A percentile compares a stretch with the other conserved stretches of the same genome.
These are phyloP conservation scores for Numida meleagris DNA, from an alignment of 2,113 vertebrate species.

Conservation along the genomic window DNA sequence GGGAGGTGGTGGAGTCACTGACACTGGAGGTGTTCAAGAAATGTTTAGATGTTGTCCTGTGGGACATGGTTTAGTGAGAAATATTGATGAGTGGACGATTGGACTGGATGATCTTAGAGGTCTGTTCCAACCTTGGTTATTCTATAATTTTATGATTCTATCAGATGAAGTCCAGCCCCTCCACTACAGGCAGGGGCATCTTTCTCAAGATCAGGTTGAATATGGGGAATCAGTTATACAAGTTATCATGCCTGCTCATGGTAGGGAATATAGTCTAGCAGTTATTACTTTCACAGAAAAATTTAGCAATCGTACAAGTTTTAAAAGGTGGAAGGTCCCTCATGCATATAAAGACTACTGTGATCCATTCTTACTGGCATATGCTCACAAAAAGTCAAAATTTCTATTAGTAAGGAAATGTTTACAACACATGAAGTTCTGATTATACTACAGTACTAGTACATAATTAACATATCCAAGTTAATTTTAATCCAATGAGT, in stretches of 20 bases:
- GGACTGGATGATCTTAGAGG: no score
- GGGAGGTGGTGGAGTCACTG: no score
- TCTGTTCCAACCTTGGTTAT: no score
- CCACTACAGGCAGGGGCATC: no score
- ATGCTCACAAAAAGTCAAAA: not conserved
- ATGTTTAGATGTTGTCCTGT: no score
- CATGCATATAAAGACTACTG: not conserved
- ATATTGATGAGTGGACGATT: no score
- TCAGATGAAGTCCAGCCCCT: no score
- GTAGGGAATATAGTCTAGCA: not conserved
- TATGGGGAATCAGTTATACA: not conserved
- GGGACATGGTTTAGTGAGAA: no score
- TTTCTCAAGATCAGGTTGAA: not conserved
- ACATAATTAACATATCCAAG: not conserved
- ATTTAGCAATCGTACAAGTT: not conserved
- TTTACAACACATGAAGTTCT: not conserved
- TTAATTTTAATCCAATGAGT: not conserved
- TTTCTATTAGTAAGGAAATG: not conserved
- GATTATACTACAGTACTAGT: not conserved
- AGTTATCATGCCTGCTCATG: accelerated
- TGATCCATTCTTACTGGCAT: not conserved
- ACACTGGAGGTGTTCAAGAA: no score
- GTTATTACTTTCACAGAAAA: not conserved
- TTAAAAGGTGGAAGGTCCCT: not conserved
- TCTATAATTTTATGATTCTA: no score